Base-by-base conservation (phyloP, 2,113 vertebrate species). In the Corythornis vintsioides region DNA sequence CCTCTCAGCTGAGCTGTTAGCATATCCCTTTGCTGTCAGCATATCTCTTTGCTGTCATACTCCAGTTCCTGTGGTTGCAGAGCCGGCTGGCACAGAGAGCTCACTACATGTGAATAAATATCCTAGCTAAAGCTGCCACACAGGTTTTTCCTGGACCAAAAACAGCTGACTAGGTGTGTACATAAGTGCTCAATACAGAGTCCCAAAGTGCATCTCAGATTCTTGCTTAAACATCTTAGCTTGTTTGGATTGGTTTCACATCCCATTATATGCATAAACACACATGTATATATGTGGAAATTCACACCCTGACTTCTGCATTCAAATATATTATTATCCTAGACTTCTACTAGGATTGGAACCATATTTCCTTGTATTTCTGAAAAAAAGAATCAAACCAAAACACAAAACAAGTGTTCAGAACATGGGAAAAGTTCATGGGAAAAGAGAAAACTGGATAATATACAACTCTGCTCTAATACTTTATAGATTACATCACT, bases 361-460 rank as follows among this genome's bases (percentile, higher is more conserved):
- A 92, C 26, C 45, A 63, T 25, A 26, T 63, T 89, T 87, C 31
- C 77, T 63, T 0, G 1, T 47, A 55, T 47, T 93, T 83, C 60
- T 94, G 82, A 82, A 91, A 26, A 52, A 52, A 45, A 45, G 35
- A 52, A 52, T 22, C 22, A 52, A 52, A 52, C 21, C 48, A 50
- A 50, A 52, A 26, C 13, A 26, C 12, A 91, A 66, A 2, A 89
- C n/a, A 89, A 91, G 24, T 22, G 35, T 73, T 85, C 65, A 67
- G 71, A 96, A 96, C 93, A 96, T 94, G 94, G 89, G 92, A 95
- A 95, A 95, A 90, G 83, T 94, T 96, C 92, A 89, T 93, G 94
- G 94, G 95, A 96, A 96, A 94, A 88, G 64, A 91, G 63, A 89
- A 87, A 92, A 89, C 87, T 96, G 92, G 96, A 95, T 88, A 93